phyloP scores from a whole-genome alignment of 2,113 vertebrate genomes.

The Tachysurus fulvidraco region DNA sequence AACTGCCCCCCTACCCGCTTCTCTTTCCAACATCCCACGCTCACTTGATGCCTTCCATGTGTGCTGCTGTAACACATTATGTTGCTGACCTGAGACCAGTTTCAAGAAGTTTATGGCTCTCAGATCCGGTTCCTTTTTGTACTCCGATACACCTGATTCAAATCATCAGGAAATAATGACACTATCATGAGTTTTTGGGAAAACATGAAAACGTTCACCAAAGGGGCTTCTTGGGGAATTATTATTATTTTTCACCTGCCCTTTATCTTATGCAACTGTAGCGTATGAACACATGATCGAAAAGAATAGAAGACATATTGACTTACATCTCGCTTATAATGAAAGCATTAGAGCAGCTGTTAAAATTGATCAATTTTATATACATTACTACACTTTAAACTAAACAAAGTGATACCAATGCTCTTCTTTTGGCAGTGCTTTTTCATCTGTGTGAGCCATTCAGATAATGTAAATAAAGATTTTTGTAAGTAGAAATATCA shows the following conservation, averaged over 20 bases:
- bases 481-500: not conserved
- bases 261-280: not conserved
- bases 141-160: constrained; percentile 13
- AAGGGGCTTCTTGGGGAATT: not conserved
- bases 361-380: not conserved
- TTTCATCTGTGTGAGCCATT: not conserved
- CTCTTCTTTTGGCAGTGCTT: not conserved
- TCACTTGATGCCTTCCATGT: constrained; percentile 45
- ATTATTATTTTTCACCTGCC: not conserved
- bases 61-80: constrained; percentile 28
- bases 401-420: not conserved
- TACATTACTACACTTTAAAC: not conserved
- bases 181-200: not conserved
- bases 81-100: constrained; percentile 19
- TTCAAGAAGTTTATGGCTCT: not conserved
- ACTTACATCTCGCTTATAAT: not conserved
- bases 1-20: not conserved
- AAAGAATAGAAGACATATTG: not conserved
- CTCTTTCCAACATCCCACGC: not conserved
- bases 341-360: not conserved
- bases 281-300: not conserved
- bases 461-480: not conserved
- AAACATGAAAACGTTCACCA: not conserved
- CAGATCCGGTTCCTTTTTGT: not conserved
- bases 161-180: not conserved